These are phyloP conservation scores for Ennomos erosarius DNA, from an alignment of 2,888 invertebrate genomes.

Conservation along the genomic window DNA sequence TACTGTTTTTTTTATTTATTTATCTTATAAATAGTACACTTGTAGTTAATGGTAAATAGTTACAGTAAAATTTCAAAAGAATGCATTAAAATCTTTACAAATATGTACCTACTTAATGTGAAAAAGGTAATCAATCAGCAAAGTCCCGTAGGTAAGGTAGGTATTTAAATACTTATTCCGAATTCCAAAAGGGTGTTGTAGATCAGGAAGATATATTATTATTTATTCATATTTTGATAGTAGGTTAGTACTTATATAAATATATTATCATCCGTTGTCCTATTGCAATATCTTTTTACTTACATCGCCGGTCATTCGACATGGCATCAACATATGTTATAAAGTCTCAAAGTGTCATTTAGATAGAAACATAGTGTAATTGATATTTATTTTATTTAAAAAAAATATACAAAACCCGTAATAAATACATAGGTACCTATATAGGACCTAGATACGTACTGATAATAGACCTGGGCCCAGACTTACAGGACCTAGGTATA, in stretches of 20 bases:
- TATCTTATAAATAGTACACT: not conserved
- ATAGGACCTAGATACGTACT: too few species aligned
- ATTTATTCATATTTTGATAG: slow-evolving; percentile 8
- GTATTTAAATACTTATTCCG: slow-evolving; percentile 1
- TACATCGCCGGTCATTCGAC: too few species aligned
- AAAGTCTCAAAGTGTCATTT: too few species aligned
- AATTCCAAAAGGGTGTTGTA: slow-evolving; percentile 18
- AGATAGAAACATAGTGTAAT: too few species aligned
- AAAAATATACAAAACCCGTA: too few species aligned
- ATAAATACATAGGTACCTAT: too few species aligned
- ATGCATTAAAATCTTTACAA: slow-evolving; percentile 5
- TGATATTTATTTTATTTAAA: too few species aligned
- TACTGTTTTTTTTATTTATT: slow-evolving; percentile 11
- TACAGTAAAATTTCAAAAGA: not conserved
- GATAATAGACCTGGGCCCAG: too few species aligned
- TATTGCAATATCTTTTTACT: slow-evolving; percentile 23
- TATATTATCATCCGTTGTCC: slow-evolving; percentile 18
- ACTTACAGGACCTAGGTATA: too few species aligned
- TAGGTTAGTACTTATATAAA: slow-evolving; percentile 12
- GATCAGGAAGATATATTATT: slow-evolving; percentile 8
- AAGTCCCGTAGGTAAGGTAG: slow-evolving; percentile 17
- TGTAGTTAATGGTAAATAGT: not conserved
- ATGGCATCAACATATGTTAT: too few species aligned
- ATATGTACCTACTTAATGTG: not conserved
- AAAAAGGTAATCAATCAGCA: slow-evolving; percentile 5